Evolutionary conservation across 2,113 vertebrate species (phyloP), one percentile per base, ranked within the genome.

Genomic region (Megaptera novaeangliae): DNA sequence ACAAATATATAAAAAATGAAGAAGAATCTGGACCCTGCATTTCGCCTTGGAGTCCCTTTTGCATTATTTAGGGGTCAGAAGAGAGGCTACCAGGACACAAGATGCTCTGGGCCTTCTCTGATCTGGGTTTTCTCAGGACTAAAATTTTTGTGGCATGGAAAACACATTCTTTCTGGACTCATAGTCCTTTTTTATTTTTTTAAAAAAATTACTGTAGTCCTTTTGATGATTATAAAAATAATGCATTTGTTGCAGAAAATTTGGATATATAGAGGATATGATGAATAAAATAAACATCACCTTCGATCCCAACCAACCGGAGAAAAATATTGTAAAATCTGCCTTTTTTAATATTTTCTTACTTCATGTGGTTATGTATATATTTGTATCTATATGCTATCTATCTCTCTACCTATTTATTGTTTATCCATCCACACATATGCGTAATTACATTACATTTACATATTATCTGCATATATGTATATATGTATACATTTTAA

Each of bases 1-100:
- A 95, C 41, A 68, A 92, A 86, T 49, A 77, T 52, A 77, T 6
- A 27, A 61, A 95, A 91, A 41, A 34, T 29, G 13, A 84, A 77
- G 23, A 72, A 31, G 74, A 93, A 75, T 95, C 57, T 96, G 75
- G 36, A 68, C 69, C 68, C 34, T 83, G 71, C 2, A 41, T 92
- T 86, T 39, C 2, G 8, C 29, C 29, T 89, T 87, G 68, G 55
- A 97, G 74, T 97, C 57, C 29, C 61, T 94, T 85, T 61, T 78
- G 71, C 25, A 91, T 95, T 88, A 85, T 80, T 88, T 88, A 91
- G n/a, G n/a, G 46, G 3, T 95, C 74, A 94, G 49, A 46, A 29
- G 41, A 89, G 10, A 46, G 36, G 39, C 78, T 94, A 29, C 9
- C 18, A 71, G 85, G 55, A 46, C 55, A 64, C 3, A 77, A 25